phyloP scores from a whole-genome alignment of 2,888 invertebrate species.

The Ormia ochracea region DNA sequence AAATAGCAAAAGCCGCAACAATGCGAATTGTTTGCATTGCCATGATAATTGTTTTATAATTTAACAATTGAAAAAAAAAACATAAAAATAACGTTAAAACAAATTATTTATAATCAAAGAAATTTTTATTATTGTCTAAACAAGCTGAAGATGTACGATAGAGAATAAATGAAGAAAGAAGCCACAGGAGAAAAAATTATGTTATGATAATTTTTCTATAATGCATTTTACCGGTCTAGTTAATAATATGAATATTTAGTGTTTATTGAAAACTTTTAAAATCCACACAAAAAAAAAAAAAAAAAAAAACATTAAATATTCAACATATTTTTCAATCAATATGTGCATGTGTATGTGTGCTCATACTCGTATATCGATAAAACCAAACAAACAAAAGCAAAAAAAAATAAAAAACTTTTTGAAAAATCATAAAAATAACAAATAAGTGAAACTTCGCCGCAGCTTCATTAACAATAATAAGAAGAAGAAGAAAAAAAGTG shows the following conservation, averaged over 20 bases:
- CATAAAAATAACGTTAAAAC: conserved; percentile 42
- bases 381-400: not conserved
- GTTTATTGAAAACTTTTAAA: not conserved
- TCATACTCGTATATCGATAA: too few species aligned
- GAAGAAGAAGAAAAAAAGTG: conserved; percentile 17
- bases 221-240: conserved; percentile 61
- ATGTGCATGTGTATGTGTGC: too few species aligned
- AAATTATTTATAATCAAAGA: conserved; percentile 51
- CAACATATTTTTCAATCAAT: conserved; percentile 10
- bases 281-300: not conserved
- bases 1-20: not conserved
- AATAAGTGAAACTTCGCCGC: conserved; percentile 33
- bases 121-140: conserved; percentile 6
- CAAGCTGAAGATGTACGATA: not conserved
- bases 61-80: not conserved
- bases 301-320: too few species aligned
- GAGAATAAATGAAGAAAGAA: conserved; percentile 5
- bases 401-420: not conserved
- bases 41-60: conserved; percentile 56
- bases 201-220: conserved; percentile 23
- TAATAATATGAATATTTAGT: conserved; percentile 44
- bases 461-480: not conserved
- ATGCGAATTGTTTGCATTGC: conserved; percentile 37
- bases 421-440: not conserved
- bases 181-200: conserved; percentile 31